Conservation (phyloP, 1,140 invertebrate species). For the Drosophila rhopaloa region DNA sequence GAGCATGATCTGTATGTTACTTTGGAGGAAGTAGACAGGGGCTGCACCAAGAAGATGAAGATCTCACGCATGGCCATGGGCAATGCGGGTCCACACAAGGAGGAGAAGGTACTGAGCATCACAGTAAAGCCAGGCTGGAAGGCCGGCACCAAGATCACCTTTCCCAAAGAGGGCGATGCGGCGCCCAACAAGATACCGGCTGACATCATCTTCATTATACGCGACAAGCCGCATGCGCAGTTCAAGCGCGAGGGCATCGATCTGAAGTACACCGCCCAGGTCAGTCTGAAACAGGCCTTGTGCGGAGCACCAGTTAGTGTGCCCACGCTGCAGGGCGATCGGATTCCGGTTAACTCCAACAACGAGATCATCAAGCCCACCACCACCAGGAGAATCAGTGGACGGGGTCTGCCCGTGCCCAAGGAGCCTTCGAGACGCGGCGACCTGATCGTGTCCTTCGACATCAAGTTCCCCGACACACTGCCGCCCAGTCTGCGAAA, state of each 20-base stretch:
- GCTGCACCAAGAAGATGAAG: constrained; percentile 98
- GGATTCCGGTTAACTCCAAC: constrained; percentile 88
- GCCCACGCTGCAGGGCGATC: constrained; percentile 92
- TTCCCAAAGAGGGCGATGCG: constrained; percentile 96
- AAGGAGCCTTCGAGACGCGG: constrained; percentile 93
- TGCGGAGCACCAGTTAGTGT: constrained; percentile 91
- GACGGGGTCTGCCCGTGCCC: constrained; percentile 93
- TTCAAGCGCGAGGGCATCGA: constrained; percentile 96
- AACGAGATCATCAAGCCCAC: constrained; percentile 93
- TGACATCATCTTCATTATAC: constrained; percentile 97
- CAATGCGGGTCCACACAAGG: constrained; percentile 87
- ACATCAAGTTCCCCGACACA: constrained; percentile 94
- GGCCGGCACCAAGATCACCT: constrained; percentile 97
- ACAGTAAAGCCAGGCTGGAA: constrained; percentile 98
- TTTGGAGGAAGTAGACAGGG: constrained; percentile 91
- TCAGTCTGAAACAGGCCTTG: constrained; percentile 92
- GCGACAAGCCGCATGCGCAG: constrained; percentile 94
- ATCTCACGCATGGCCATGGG: constrained; percentile 91
- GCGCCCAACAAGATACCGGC: constrained; percentile 94
- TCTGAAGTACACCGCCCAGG: constrained; percentile 91
- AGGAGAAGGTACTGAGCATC: constrained; percentile 97
- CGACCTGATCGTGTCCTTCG: constrained; percentile 94
- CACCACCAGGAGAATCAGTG: constrained; percentile 90
- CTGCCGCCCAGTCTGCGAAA: constrained; percentile 89
- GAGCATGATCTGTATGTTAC: constrained; percentile 94